Conservation (phyloP, 1,140 invertebrate species). For the Brachionus manjavacas region DNA sequence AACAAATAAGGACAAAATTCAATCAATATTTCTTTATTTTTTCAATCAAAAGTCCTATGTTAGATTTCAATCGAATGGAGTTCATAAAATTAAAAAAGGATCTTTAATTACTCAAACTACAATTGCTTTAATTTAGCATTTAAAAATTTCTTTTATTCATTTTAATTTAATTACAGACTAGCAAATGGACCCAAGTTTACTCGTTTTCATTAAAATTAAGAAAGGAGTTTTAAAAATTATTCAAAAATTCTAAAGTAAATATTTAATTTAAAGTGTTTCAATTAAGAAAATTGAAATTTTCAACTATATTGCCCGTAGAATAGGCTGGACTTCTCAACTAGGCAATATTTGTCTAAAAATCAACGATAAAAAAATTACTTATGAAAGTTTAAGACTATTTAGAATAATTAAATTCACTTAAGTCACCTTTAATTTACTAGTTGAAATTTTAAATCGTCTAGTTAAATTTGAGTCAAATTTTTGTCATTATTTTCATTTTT, state of each 20-base stretch:
- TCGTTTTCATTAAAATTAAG: neutral
- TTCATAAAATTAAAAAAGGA: neutral
- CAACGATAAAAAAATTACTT: neutral
- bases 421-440: neutral
- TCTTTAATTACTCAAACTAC: neutral
- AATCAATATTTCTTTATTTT: neutral
- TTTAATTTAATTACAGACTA: neutral
- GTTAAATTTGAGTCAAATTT: neutral
- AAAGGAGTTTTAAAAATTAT: neutral
- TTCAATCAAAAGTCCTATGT: too few relatives aligned
- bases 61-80: too few relatives aligned
- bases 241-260: neutral
- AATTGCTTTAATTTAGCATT: neutral
- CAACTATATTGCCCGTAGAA: neutral
- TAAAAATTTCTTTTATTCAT: neutral
- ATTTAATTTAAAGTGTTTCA: slow-evolving; percentile 1
- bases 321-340: neutral
- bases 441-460: neutral
- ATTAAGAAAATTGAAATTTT: neutral
- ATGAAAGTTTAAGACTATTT: neutral
- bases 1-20: neutral
- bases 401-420: neutral
- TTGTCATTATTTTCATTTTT: neutral
- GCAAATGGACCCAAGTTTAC: neutral
- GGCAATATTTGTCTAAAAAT: slow-evolving; percentile 4